Base-by-base conservation (phyloP, 2,888 invertebrate species). In the Ornithoptera alexandrae region DNA sequence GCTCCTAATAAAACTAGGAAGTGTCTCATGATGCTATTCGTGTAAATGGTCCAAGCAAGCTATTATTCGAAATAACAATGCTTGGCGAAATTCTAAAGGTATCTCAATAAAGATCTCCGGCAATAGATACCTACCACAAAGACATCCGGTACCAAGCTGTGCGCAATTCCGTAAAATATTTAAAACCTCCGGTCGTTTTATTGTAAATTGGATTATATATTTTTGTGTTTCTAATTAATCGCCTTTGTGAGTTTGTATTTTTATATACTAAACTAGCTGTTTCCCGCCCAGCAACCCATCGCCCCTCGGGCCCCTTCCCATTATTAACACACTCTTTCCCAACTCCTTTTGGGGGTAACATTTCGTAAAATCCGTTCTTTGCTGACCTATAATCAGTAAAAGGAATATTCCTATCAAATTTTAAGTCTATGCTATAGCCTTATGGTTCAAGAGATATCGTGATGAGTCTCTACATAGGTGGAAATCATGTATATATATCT, bases 141-240 rank as follows among this genome's bases (percentile, higher is more conserved):
- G 66, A 69, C 65, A 73, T 80, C 77, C 77, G 74, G 74, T 72
- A 63, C 70, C 78, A 75, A 60, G 74, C 74, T 67, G 76, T 65
- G 73, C 67, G 67, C 69, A 74, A 68, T 74, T 77, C 79, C 76
- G 78, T 58, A 58, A 70, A 68, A 66, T 64, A 67, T 58, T 39
- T 58, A 50, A 30, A 62, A 66, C 57, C 30, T 18, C 57, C 30
- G 50, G 46, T 53, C 22, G 65, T 50, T 58, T 66, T 58, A 67
- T 20, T 57, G 50, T 56, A 53, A 58, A 58, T 58, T 30, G 30
- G 42, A 65, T 30, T 7, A 53, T 56, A 56, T 36, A 64, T 53
- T 62, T 20, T 57, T 57, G 57, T 57, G 6, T 57, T 12, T 20
- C 20, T n/a, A 20, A 6, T 20, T 57, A 57, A 57, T 20, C 4